Evolutionary conservation across 2,888 invertebrate genomes (phyloP), one percentile per base, ranked within the genome.

Genomic region (Allolobophora icterica): DNA sequence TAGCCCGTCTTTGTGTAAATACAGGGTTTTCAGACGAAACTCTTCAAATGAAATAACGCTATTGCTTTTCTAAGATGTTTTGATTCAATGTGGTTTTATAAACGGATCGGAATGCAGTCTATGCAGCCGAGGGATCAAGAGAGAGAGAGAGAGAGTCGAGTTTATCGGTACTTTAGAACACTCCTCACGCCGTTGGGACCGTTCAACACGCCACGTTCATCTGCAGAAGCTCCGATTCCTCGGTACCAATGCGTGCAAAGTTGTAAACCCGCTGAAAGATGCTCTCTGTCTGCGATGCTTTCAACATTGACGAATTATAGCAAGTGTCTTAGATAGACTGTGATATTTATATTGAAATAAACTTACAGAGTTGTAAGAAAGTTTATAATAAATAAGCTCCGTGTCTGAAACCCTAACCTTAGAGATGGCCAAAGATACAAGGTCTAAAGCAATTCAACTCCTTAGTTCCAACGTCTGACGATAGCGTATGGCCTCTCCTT

Each of bases 1-100:
- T 71, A 71, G 71, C 1, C 71, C 8, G 3, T 71, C 52, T 71
- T n/a, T n/a, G n/a, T n/a, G 30, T n/a, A n/a, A 71, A 71, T 71
- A 71, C 30, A n/a, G 30, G n/a, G 1, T n/a, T n/a, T n/a, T 30
- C n/a, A 11, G 71, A n/a, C 30, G 30, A 71, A 71, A 8, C 30
- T 8, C 8, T 71, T 30, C 71, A 71, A n/a, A 71, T n/a, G 71
- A 71, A 71, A 13, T 71, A 30, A 71, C 71, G 71, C n/a, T 71
- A n/a, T 52, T 71, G n/a, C 71, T 71, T 71, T n/a, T 71, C 71
- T 71, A 71, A 71, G 71, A 71, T 71, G 71, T 71, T n/a, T 52
- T 21, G 71, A 8, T 71, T 71, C 71, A n/a, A 71, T 30, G 71
- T 71, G 30, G 71, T 71, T 71, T 71, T n/a, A 71, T 71, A 30